phyloP scores from a whole-genome alignment of 2,888 invertebrate genomes.

The Zygaena filipendulae region DNA sequence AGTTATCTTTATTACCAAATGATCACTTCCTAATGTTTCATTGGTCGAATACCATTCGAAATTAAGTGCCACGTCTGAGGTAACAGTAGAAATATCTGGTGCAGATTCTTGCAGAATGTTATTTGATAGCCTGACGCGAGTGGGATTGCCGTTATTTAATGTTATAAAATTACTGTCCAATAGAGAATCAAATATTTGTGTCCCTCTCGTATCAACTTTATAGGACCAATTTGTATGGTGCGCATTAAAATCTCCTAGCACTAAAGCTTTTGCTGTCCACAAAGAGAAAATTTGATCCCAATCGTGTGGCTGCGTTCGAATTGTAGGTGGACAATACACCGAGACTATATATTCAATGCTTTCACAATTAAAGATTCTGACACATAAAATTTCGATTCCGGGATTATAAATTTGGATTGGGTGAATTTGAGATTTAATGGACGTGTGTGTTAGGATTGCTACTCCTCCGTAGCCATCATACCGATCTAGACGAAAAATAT shows the following conservation, averaged over 20 bases:
- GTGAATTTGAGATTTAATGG: background rate
- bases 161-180: constrained; percentile 4
- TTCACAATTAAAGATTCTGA: constrained; percentile 10
- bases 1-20: constrained; percentile 4
- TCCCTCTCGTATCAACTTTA: constrained; percentile 10
- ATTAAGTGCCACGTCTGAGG: constrained; percentile 5
- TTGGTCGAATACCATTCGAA: constrained; percentile 9
- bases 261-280: constrained; percentile 1
- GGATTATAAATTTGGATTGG: background rate
- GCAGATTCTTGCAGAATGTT: constrained; percentile 6
- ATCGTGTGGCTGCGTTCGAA: constrained; percentile 6
- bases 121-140: constrained; percentile 7
- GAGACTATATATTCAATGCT: constrained; percentile 10
- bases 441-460: constrained; percentile 1
- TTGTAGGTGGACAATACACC: constrained; percentile 9
- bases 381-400: constrained; percentile 6
- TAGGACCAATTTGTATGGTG: constrained; percentile 12
- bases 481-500: background rate
- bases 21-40: constrained; percentile 13
- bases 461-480: constrained; percentile 2
- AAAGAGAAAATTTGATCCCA: constrained; percentile 11
- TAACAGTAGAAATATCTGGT: constrained; percentile 10
- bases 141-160: constrained; percentile 10
- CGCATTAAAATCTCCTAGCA: constrained; percentile 11
- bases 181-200: constrained; percentile 7